Evolutionary conservation across 2,888 invertebrate species (phyloP).

Genomic region (Lasioglossum malachurum): DNA sequence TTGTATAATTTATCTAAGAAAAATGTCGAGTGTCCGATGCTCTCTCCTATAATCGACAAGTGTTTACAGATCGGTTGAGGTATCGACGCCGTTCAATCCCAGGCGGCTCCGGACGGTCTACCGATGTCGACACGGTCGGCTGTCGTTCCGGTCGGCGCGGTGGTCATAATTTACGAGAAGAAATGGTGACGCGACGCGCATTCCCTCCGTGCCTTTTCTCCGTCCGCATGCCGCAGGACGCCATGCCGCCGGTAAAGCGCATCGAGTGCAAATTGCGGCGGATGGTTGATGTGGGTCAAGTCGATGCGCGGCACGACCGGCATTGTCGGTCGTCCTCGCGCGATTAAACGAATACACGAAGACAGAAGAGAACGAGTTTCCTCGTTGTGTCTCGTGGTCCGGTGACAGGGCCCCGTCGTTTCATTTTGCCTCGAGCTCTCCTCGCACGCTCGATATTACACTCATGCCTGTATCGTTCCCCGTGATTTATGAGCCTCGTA

Average conservation of each 20-base stretch:
- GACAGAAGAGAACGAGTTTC: slow-evolving; percentile 36
- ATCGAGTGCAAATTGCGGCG: slow-evolving; percentile 71
- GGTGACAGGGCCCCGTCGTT: slow-evolving; percentile 33
- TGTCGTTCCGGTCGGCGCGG: not conserved
- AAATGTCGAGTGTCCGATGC: not conserved
- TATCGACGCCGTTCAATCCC: not conserved
- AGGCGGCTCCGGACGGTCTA: not conserved
- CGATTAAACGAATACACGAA: slow-evolving; percentile 68
- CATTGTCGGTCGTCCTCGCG: slow-evolving; percentile 52
- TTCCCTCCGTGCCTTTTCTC: slow-evolving; percentile 5
- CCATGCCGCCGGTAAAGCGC: not conserved
- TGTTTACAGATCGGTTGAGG: not conserved
- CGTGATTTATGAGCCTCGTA: slow-evolving; percentile 25
- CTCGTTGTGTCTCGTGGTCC: not conserved
- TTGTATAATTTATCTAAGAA: not conserved
- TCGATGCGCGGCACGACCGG: slow-evolving; percentile 37
- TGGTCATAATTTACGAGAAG: slow-evolving; percentile 3
- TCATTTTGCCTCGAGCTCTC: slow-evolving; percentile 9
- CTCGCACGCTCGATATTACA: slow-evolving; percentile 22
- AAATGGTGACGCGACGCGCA: not conserved
- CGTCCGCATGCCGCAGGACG: not conserved
- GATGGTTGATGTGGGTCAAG: slow-evolving; percentile 70
- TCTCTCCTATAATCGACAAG: not conserved
- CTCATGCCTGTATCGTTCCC: slow-evolving; percentile 7
- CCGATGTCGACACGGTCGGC: not conserved